Percentiles rank a stretch among this genome's conserved stretches.
Conservation (phyloP, 2,888 invertebrate genomes). For the Tachystola acroxantha region DNA sequence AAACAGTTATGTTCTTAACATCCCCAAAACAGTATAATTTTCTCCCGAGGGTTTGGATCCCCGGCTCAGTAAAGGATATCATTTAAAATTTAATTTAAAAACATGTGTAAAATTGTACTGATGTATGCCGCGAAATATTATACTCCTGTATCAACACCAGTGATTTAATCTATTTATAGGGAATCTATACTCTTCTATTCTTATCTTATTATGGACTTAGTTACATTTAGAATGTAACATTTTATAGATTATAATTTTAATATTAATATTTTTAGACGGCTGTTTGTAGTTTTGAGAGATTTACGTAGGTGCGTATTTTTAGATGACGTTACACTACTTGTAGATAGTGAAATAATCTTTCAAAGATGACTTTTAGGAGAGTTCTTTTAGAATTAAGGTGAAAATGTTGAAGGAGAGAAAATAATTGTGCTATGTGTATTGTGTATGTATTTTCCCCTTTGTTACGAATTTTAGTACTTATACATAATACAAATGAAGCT, state of each 20-base stretch:
- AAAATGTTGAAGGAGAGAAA: no score
- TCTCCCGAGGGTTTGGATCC: no score
- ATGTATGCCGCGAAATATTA: not conserved
- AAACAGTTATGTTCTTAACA: no score
- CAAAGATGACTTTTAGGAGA: not conserved
- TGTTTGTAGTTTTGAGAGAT: constrained; percentile 52
- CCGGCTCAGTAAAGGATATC: no score
- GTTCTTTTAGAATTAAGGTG: no score
- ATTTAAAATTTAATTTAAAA: no score
- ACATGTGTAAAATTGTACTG: constrained; percentile 1
- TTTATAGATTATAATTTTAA: constrained; percentile 28
- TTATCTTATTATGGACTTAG: not conserved
- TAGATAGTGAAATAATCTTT: not conserved
- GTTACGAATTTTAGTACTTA: no score
- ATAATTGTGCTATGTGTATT: no score
- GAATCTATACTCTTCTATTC: not conserved
- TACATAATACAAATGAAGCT: no score
- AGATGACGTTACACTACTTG: constrained; percentile 2
- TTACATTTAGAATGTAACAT: constrained; percentile 21
- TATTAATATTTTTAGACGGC: constrained; percentile 61
- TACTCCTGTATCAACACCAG: not conserved
- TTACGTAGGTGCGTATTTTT: constrained; percentile 18
- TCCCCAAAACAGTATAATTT: no score
- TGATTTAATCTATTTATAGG: not conserved
- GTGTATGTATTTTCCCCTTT: no score